Conservation (phyloP, 2,888 invertebrate genomes). For the Trachelus iudaicus region DNA sequence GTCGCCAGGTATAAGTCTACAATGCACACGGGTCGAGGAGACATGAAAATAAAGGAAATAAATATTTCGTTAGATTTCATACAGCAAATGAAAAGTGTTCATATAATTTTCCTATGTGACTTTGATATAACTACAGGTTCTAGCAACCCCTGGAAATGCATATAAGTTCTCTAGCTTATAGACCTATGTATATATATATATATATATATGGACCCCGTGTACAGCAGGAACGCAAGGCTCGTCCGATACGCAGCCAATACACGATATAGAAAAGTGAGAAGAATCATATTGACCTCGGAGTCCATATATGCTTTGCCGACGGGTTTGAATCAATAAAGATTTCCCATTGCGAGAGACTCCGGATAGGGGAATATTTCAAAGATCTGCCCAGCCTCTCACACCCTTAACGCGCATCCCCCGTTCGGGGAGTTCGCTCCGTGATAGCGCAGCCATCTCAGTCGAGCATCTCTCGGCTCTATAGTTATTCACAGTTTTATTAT, state of each 20-base stretch:
- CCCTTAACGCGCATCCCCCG: constrained; percentile 17
- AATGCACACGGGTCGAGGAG: background rate
- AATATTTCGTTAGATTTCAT: background rate
- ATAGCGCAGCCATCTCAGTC: background rate
- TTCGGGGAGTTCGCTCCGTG: background rate
- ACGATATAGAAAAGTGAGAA: constrained; percentile 21
- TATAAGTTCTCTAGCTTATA: background rate
- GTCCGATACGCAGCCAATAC: background rate
- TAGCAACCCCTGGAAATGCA: background rate
- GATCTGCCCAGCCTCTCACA: constrained; percentile 41
- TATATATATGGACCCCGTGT: background rate
- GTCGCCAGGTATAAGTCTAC: background rate
- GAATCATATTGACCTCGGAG: constrained; percentile 57
- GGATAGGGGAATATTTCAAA: constrained; percentile 57
- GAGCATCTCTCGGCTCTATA: constrained; percentile 20
- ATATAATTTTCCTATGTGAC: background rate
- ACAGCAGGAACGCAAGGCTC: background rate
- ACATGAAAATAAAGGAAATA: background rate
- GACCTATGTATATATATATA: background rate
- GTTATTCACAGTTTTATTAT: constrained; percentile 62
- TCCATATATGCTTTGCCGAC: constrained; percentile 46
- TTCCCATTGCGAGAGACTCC: constrained; percentile 52
- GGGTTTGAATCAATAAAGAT: constrained; percentile 63
- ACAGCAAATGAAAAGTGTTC: background rate
- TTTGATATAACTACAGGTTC: background rate